phyloP scores from a whole-genome alignment of 2,113 vertebrate species.

The Podarcis muralis region DNA sequence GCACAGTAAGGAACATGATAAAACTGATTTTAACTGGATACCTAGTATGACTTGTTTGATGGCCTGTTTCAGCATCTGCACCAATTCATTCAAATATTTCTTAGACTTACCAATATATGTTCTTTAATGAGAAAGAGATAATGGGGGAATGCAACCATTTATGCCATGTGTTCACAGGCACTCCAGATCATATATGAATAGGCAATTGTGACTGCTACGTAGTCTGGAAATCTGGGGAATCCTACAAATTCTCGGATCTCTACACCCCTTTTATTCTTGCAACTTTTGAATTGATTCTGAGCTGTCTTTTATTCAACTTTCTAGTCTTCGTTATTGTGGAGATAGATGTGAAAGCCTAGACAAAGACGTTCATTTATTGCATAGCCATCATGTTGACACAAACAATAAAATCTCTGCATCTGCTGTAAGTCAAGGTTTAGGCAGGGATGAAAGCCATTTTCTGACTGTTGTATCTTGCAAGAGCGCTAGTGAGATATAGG shows the following conservation, averaged over 20 bases:
- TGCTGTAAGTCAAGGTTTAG: background rate
- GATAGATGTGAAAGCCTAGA: background rate
- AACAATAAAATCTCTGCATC: background rate
- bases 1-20: background rate
- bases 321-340: background rate
- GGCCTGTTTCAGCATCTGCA: background rate
- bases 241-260: background rate
- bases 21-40: background rate
- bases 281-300: background rate
- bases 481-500: slow-evolving; percentile 40
- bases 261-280: background rate
- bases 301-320: background rate
- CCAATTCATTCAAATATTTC: background rate
- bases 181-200: background rate
- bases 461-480: background rate
- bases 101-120: background rate
- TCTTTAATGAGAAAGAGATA: background rate
- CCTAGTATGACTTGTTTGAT: background rate
- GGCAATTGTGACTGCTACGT: background rate
- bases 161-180: background rate
- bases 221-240: background rate
- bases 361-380: background rate
- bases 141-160: background rate
- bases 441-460: background rate
- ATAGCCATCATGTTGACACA: background rate